Evolutionary conservation across 2,888 invertebrate species (phyloP).

Genomic region (Iphiclides podalirius): DNA sequence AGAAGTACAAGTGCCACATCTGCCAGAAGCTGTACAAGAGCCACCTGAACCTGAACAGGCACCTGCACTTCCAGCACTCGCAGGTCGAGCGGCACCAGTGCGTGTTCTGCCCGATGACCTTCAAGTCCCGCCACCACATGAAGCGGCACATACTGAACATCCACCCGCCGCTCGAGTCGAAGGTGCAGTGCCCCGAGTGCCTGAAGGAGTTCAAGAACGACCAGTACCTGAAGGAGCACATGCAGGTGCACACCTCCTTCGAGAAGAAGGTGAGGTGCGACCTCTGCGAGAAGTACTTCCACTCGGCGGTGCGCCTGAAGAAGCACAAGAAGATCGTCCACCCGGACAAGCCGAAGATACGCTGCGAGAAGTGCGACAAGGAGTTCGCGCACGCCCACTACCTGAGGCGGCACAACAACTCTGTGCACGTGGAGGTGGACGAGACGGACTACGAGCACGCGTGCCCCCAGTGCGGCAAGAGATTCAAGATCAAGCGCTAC

Average conservation of each 20-base stretch:
- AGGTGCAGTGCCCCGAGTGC: slow-evolving; percentile 67
- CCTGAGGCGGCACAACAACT: slow-evolving; percentile 57
- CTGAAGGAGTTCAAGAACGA: slow-evolving; percentile 72
- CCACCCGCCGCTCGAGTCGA: slow-evolving; percentile 69
- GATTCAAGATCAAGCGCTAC: slow-evolving; percentile 67
- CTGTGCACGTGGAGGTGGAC: slow-evolving; percentile 62
- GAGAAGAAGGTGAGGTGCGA: slow-evolving; percentile 70
- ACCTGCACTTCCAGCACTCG: slow-evolving; percentile 63
- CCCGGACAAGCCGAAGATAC: slow-evolving; percentile 60
- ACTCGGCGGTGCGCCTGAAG: slow-evolving; percentile 63
- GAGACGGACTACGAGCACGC: slow-evolving; percentile 62
- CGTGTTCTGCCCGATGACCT: slow-evolving; percentile 70
- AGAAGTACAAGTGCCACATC: slow-evolving; percentile 61
- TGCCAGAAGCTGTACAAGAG: slow-evolving; percentile 67
- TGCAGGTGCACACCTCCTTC: slow-evolving; percentile 65
- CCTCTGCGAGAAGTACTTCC: slow-evolving; percentile 65
- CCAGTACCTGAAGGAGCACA: slow-evolving; percentile 69
- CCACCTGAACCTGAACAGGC: slow-evolving; percentile 58
- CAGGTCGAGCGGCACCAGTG: slow-evolving; percentile 62
- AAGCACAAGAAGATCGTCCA: slow-evolving; percentile 73
- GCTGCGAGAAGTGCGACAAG: slow-evolving; percentile 67
- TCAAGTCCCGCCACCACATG: slow-evolving; percentile 71
- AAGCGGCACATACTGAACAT: slow-evolving; percentile 69
- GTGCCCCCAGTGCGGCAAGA: slow-evolving; percentile 67
- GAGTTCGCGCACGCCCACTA: slow-evolving; percentile 71